These are phyloP conservation scores for Doryteuthis pealeii DNA, from an alignment of 1,140 invertebrate species.

Conservation along the genomic window DNA sequence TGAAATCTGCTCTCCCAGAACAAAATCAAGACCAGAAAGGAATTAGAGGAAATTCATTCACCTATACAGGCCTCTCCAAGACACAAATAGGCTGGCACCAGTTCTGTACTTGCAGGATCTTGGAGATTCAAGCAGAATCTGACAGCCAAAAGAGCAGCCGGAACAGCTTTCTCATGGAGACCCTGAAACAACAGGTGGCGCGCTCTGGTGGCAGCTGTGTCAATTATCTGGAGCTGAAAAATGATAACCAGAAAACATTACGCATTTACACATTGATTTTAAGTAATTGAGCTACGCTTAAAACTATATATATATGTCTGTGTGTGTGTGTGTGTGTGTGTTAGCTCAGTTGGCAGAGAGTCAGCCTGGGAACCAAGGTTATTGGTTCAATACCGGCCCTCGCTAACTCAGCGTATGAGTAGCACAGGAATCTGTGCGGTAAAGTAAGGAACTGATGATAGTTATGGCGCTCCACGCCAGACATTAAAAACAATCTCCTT, in stretches of 20 bases:
- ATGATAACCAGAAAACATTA: conserved; percentile 2
- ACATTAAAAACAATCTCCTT: too few species aligned
- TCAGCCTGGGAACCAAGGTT: too few species aligned
- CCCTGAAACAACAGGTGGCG: conserved; percentile 60
- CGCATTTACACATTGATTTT: not conserved
- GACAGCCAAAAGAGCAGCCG: conserved; percentile 59
- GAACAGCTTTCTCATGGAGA: conserved; percentile 59
- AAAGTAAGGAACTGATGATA: too few species aligned
- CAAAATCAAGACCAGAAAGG: too few species aligned
- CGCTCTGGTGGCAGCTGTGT: conserved; percentile 55
- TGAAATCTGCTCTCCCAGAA: too few species aligned
- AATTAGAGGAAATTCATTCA: conserved; percentile 30
- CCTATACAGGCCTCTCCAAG: conserved; percentile 61
- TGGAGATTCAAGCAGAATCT: conserved; percentile 59
- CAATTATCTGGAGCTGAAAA: conserved; percentile 55
- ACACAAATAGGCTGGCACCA: conserved; percentile 61
- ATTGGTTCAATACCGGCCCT: too few species aligned
- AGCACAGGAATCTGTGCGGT: too few species aligned
- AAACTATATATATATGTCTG: not conserved
- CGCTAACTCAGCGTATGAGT: too few species aligned
- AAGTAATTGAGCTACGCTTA: too few species aligned
- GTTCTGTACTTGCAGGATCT: conserved; percentile 57
- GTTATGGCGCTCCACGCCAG: too few species aligned
- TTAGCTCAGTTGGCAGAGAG: not conserved
- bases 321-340: not conserved